These are phyloP conservation scores for Strix occidentalis DNA, from an alignment of 2,797 vertebrate species.

Conservation along the genomic window DNA sequence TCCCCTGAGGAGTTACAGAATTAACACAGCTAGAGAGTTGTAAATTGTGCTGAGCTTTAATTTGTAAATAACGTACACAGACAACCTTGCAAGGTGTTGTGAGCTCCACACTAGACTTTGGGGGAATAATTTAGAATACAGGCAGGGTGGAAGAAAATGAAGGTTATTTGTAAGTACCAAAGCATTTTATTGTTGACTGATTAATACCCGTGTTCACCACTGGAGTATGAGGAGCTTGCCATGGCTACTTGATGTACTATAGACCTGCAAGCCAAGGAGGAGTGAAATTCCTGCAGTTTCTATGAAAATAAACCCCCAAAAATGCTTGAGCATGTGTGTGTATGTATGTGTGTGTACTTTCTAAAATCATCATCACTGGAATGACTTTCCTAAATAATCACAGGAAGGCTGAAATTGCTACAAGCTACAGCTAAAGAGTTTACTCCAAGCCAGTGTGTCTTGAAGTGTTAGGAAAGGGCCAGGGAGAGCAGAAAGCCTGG, in stretches of 20 bases:
- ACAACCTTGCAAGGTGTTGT: not conserved
- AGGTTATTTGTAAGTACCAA: not conserved
- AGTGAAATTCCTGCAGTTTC: not conserved
- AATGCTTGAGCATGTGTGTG: not conserved
- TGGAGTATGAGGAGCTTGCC: not conserved
- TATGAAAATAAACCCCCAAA: not conserved
- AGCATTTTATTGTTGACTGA: not conserved
- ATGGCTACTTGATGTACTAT: not conserved
- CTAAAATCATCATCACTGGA: not conserved
- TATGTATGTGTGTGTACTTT: not conserved
- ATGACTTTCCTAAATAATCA: not conserved
- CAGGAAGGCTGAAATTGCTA: not conserved
- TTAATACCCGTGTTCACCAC: accelerated
- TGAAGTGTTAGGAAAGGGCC: too few species aligned
- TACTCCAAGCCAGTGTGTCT: not conserved
- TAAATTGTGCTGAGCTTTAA: not conserved
- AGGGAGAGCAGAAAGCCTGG: not conserved
- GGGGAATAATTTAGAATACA: not conserved
- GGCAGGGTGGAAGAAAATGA: not conserved
- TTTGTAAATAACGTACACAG: not conserved
- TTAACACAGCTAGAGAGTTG: not conserved
- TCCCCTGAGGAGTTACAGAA: not conserved
- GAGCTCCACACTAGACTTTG: not conserved
- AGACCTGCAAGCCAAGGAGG: not conserved
- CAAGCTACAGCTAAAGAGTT: not conserved